A percentile compares a stretch with the other conserved stretches of the same genome.
phyloP scores from a whole-genome alignment of 2,797 vertebrate genomes.

The Rhincodon typus region DNA sequence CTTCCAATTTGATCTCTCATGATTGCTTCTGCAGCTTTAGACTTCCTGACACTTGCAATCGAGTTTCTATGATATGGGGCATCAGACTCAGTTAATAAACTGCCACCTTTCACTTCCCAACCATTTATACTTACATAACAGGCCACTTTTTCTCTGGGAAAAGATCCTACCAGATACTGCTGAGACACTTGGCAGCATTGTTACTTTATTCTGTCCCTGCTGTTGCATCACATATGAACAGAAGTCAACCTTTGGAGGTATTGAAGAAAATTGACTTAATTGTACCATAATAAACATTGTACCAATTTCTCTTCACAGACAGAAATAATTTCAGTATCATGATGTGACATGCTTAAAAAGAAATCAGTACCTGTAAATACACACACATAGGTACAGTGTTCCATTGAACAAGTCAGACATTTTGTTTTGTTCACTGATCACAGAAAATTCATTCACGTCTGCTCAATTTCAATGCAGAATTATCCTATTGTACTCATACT shows the following conservation, averaged over 20 bases:
- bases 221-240: not conserved
- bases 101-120: not conserved
- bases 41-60: not conserved
- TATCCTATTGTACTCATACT: not conserved
- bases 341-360: not conserved
- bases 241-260: not conserved
- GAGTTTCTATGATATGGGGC: not conserved
- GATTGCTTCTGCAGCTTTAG: not conserved
- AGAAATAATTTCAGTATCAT: not conserved
- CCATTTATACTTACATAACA: not conserved
- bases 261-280: conserved; percentile 1
- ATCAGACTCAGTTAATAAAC: not conserved
- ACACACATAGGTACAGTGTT: not conserved
- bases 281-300: not conserved
- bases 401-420: not conserved
- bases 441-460: not conserved
- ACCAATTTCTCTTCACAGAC: not conserved
- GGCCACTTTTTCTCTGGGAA: not conserved
- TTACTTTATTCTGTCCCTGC: not conserved
- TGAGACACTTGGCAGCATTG: not conserved
- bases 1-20: not conserved
- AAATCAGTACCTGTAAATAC: not conserved
- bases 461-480: not conserved
- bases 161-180: not conserved
- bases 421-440: not conserved